Conservation (phyloP, 2,888 invertebrate genomes). For the Acrocera orbiculus region DNA sequence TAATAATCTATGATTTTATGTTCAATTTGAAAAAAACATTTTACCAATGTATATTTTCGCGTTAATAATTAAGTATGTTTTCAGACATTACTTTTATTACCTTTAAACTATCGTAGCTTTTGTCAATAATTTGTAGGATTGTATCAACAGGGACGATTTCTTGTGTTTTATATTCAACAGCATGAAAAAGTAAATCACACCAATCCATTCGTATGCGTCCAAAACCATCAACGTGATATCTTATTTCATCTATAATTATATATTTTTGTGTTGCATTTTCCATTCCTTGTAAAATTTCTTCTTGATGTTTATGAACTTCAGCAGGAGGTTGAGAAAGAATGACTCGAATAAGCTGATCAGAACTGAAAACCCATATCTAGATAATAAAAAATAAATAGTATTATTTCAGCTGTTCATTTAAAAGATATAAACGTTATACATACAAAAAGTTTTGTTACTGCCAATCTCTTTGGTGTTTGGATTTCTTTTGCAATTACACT, state of each 20-base stretch:
- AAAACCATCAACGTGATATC: constrained; percentile 49
- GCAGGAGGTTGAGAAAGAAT: constrained; percentile 67
- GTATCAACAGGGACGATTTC: constrained; percentile 61
- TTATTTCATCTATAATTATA: constrained; percentile 63
- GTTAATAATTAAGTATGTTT: neutral
- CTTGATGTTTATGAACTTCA: constrained; percentile 51
- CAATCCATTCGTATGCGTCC: constrained; percentile 36
- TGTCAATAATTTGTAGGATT: constrained; percentile 63
- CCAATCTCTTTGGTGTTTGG: constrained; percentile 59
- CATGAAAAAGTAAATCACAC: constrained; percentile 75
- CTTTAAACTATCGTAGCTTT: constrained; percentile 69
- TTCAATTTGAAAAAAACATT: neutral
- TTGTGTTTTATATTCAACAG: constrained; percentile 54
- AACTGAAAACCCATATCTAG: constrained; percentile 80
- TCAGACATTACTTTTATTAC: constrained; percentile 21
- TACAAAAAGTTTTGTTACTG: constrained; percentile 60
- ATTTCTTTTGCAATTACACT: constrained; percentile 69
- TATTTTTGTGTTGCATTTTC: constrained; percentile 58
- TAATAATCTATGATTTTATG: neutral
- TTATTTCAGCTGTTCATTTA: no score
- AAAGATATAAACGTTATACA: constrained; percentile 27
- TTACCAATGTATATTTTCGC: neutral
- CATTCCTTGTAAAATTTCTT: constrained; percentile 52
- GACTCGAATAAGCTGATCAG: constrained; percentile 63
- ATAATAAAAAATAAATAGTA: constrained; percentile 6